Conservation (phyloP, 2,113 vertebrate genomes). For the Monopterus albus region DNA sequence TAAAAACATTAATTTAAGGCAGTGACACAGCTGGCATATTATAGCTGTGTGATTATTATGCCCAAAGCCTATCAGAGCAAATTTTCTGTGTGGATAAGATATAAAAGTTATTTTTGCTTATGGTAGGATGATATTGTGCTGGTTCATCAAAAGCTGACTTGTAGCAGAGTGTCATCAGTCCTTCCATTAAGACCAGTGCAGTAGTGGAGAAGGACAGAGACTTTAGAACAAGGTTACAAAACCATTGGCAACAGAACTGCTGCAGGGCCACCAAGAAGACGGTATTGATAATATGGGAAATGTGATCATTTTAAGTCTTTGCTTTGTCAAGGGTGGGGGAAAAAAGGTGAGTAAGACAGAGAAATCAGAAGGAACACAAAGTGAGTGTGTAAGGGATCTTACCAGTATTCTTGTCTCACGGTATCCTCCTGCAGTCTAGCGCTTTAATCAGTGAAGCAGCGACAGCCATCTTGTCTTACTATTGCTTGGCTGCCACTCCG, state of each 20-base stretch:
- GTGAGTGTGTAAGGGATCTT: constrained; percentile 66
- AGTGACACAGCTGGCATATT: no score
- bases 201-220: constrained; percentile 37
- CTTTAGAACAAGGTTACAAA: constrained; percentile 65
- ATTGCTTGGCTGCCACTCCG: constrained; percentile 74
- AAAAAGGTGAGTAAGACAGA: constrained; percentile 40
- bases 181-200: constrained; percentile 23
- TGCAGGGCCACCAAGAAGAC: constrained; percentile 59
- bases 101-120: neutral
- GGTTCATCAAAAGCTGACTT: neutral
- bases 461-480: constrained; percentile 82
- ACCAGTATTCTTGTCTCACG: constrained; percentile 38
- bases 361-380: constrained; percentile 22
- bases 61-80: neutral
- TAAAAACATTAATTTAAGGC: no score
- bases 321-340: constrained; percentile 60
- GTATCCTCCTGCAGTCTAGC: constrained; percentile 61
- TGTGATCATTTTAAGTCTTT: constrained; percentile 76
- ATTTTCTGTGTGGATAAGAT: neutral
- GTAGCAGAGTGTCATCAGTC: neutral
- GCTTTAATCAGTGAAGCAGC: constrained; percentile 72
- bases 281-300: constrained; percentile 82
- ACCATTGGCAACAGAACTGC: constrained; percentile 51
- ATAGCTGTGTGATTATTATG: no score
- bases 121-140: neutral